Conservation (phyloP, 1,140 invertebrate genomes). For the Littorina saxatilis region DNA sequence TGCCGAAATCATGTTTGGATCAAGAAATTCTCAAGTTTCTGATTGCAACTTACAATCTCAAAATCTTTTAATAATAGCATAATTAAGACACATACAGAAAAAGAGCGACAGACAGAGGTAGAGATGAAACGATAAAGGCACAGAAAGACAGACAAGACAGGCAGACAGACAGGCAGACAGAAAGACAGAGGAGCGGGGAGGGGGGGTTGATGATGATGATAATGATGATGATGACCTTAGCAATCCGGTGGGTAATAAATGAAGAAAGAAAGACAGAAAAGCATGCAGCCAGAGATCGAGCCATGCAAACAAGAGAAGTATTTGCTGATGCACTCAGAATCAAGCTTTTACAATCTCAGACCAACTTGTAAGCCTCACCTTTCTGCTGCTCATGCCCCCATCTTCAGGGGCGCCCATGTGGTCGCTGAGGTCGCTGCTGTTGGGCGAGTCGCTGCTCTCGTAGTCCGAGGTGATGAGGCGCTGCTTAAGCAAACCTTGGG, state of each 20-base stretch:
- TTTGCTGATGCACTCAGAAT: not conserved
- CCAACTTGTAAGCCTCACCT: slow-evolving; percentile 30
- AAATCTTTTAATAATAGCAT: too few relatives aligned
- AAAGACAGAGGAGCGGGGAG: too few relatives aligned
- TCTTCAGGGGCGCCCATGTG: slow-evolving; percentile 62
- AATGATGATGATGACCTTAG: too few relatives aligned
- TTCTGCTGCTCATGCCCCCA: slow-evolving; percentile 51
- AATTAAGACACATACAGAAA: slow-evolving; percentile 5
- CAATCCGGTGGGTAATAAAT: too few relatives aligned
- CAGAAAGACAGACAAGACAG: too few relatives aligned
- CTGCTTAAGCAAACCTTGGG: slow-evolving; percentile 43
- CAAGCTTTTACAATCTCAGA: not conserved
- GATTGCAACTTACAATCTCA: too few relatives aligned
- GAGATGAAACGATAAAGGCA: too few relatives aligned
- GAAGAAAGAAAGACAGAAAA: not conserved
- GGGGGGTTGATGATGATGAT: too few relatives aligned
- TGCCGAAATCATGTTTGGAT: too few relatives aligned
- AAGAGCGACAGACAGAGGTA: not conserved
- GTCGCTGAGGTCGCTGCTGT: slow-evolving; percentile 75
- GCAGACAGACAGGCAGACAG: too few relatives aligned
- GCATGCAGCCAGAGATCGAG: not conserved
- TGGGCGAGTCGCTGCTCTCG: slow-evolving; percentile 77
- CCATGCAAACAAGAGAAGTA: not conserved
- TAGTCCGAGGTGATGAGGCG: slow-evolving; percentile 76
- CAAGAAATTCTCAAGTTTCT: too few relatives aligned